Base-by-base conservation (phyloP, 2,113 vertebrate species). In the Abramis brama region DNA sequence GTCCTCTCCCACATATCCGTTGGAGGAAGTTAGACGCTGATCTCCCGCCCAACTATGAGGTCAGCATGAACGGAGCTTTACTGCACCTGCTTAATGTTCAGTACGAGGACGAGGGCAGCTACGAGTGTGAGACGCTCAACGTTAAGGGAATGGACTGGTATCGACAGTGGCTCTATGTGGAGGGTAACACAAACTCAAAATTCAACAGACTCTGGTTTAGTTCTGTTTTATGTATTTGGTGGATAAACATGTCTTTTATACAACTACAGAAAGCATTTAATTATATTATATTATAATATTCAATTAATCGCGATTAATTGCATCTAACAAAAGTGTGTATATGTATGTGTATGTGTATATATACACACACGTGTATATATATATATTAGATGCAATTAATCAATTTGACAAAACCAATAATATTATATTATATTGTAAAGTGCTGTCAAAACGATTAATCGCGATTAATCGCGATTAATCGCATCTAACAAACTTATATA, bases 111-210 rank as follows among this genome's bases (percentile, higher is more conserved):
- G 97, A 97, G 90, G 98, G 98, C 3, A 90, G 87, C 21, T 99
- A 99, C 19, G 97, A 98, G 83, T 99, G 98, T 87, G 97, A 99
- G 89, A 98, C 98, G 73, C 95, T 97, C 91, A 99, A 99, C 87
- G 95, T 96, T 30, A 96, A 96, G 92, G 98, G 97, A 79, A 98
- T 97, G 92, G 98, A 99, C 94, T 97, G 95, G 92, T 94, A 98
- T 91, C 96, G 97, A 88, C 96, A 96, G 87, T 97, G 95, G 94
- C 90, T 99, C 89, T 97, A 97, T 79, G 97, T 99, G 70, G 96
- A 98, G 94, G 97, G 98, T 98, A 94, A 91, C 86, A 17, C 9
- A 9, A 10, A 30, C 25, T 15, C 13, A 27, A 12, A 79, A 27
- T 27, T 30, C 7, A 30, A 9, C 62, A 64, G 17, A 36, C 7